phyloP scores from a whole-genome alignment of 2,888 invertebrate genomes.

The Drosophila dives region DNA sequence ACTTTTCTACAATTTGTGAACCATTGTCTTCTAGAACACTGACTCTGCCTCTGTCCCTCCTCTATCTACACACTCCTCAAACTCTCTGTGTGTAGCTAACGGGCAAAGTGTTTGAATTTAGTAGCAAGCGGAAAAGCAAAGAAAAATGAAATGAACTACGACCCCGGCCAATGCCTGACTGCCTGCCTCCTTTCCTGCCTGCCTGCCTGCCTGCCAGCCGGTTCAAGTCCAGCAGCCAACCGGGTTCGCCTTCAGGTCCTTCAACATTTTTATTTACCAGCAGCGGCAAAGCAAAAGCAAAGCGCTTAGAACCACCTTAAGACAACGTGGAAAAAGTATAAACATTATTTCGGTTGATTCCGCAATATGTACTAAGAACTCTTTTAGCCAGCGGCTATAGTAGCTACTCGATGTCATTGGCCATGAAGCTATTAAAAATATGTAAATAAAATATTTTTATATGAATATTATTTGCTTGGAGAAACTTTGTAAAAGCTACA shows the following conservation, averaged over 20 bases:
- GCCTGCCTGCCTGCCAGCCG: constrained; percentile 37
- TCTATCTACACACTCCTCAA: not conserved
- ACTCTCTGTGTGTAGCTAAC: constrained; percentile 42
- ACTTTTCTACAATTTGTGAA: constrained; percentile 78
- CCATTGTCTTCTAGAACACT: constrained; percentile 63
- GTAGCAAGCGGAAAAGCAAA: constrained; percentile 78
- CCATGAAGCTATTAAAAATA: constrained; percentile 15
- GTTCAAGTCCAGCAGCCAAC: constrained; percentile 53
- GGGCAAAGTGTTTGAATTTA: constrained; percentile 79
- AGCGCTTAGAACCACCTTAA: constrained; percentile 69
- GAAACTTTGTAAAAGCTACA: too few species aligned
- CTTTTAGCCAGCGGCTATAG: constrained; percentile 53
- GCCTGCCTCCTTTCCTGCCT: not conserved
- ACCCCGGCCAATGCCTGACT: constrained; percentile 47
- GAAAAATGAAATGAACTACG: constrained; percentile 78
- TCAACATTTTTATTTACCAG: constrained; percentile 69
- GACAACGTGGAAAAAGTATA: constrained; percentile 59
- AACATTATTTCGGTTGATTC: constrained; percentile 51
- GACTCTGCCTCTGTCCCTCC: constrained; percentile 7
- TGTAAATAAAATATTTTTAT: constrained; percentile 4
- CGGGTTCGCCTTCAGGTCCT: constrained; percentile 36
- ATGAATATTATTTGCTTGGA: not conserved
- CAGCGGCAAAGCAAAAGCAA: constrained; percentile 57
- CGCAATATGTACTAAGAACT: constrained; percentile 33
- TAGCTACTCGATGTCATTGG: constrained; percentile 49